Evolutionary conservation across 2,113 vertebrate genomes (phyloP), one percentile per base, ranked within the genome.

Genomic region (Mastomys natalensis): DNA sequence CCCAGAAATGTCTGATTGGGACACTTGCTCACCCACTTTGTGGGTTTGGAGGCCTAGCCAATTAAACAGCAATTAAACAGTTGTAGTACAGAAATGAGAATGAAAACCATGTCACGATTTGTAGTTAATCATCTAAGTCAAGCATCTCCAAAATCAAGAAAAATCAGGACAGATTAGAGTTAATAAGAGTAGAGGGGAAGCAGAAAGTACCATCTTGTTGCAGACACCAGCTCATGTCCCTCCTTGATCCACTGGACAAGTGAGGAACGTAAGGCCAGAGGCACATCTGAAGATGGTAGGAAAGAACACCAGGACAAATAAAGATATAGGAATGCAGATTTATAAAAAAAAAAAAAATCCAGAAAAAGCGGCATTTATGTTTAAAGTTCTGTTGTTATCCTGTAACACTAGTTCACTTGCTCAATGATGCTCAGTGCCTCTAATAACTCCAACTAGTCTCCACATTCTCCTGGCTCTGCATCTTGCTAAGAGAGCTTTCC

Each of bases 351-450:
- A 6, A 29, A 74, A 11, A 58, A 6, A 29, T 6, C 51, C 51
- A 60, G 6, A 43, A 66, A 48, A 76, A 68, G 9, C 64, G 78
- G 12, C n/a, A 2, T 66, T 7, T 11, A 5, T 74, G 7, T 45
- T 86, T 16, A 37, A 70, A 80, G 60, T 34, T 40, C 17, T 37
- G 3, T 55, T 91, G 13, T 31, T 5, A 8, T 66, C 26, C 3
- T 5, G 10, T 17, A 51, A 94, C 82, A 31, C 12, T 0, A 3
- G 29, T 77, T 51, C 19, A 6, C 22, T 51, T 45, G n/a, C 55
- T 55, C 8, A 4, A 0, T 8, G 74, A 29, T 29, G 29, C 7
- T 0, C 1, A 0, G 7, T 43, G n/a, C 78, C 70, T 51, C 66
- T 70, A 6, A 0, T 0, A 19, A 37, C 62, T 29, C 3, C 9